Base-by-base conservation (phyloP, 2,888 invertebrate genomes). In the Harpagoxenus sublaevis region DNA sequence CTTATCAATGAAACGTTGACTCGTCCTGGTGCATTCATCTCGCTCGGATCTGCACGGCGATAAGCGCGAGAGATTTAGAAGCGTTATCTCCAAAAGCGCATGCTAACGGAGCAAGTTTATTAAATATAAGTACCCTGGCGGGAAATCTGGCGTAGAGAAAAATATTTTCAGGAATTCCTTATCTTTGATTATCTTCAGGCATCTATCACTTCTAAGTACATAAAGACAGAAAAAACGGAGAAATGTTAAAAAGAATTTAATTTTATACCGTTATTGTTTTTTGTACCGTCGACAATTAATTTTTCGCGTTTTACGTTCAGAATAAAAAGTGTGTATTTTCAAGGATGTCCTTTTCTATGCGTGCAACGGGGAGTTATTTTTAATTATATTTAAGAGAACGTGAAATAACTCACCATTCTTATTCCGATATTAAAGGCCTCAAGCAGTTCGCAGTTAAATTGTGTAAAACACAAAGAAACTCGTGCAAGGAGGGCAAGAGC, bases 31-130 rank as follows among this genome's bases (percentile, higher is more conserved):
- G 18, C 28, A 60, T 45, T 31, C 62, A 74, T 74, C 12, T 74
- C 15, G n/a, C 15, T 57, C 42, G 28, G n/a, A 74, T 62, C 48
- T 10, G 15, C 23, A 12, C 23, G 23, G 45, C 12, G 57, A 75
- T 75, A 62, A 75, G 15, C 15, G 15, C 15, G 23, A 48, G 23
- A 48, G 9, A 48, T 48, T 15, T 31, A 28, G 28, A 60, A 42
- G 18, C 42, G 18, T 62, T 62, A 75, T 62, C 15, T 74, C n/a
- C n/a, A 28, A 74, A 45, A 74, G 60, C n/a, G 31, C 35, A n/a
- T n/a, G 9, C 12, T n/a, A 74, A 74, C 8, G n/a, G 12, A n/a
- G 45, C 3, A 8, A 42, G 12, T 48, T 74, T 48, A 74, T 60
- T 62, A 75, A 62, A 23, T 28, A 31, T 60, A 48, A n/a, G n/a